Base-by-base conservation (phyloP, 2,113 vertebrate genomes). In the Marmota flaviventris region DNA sequence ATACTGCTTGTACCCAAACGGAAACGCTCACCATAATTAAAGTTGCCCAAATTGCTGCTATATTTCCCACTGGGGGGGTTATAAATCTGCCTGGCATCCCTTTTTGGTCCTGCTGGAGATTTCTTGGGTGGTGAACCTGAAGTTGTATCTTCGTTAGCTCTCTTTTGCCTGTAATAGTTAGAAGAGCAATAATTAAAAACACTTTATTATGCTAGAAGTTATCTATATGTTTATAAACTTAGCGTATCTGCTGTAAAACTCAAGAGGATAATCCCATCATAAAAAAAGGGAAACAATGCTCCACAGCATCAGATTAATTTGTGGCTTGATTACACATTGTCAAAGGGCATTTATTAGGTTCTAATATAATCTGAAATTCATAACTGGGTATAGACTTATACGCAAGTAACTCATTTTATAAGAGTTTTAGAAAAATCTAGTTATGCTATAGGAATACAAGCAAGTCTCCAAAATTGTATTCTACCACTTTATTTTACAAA, bases 21-120 rank as follows among this genome's bases (percentile, higher is more conserved):
- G 96, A 93, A 58, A 76, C 94, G 97, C 99, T 99, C 97, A 99
- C 99, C 99, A 0, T 99, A 99, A 92, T 98, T 99, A 97, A 99
- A 99, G 96, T 99, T 99, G 51, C 99, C 98, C 94, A 99, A 98
- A 92, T 99, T 99, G 97, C 99, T 99, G 95, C 99, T 99, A 98
- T 99, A 99, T 97, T 99, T 99, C 83, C 99, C 99, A 97, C 99
- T 99, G 88, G 99, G 99, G 65, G 99, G 99, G 86, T 99, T 99
- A 98, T 99, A 99, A 97, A 99, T 99, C 98, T 99, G 99, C 56
- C 99, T 98, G 29, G 99, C 99, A 85, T 99, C 99, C 91, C 99
- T 99, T 97, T 99, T 99, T 97, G 99, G 99, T 98, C 99, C 99
- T 77, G 99, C 97, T 8, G 99, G 96, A 89, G 99, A 98, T 89